These are phyloP conservation scores for Sialis lutaria DNA, from an alignment of 2,888 invertebrate genomes.

Conservation along the genomic window DNA sequence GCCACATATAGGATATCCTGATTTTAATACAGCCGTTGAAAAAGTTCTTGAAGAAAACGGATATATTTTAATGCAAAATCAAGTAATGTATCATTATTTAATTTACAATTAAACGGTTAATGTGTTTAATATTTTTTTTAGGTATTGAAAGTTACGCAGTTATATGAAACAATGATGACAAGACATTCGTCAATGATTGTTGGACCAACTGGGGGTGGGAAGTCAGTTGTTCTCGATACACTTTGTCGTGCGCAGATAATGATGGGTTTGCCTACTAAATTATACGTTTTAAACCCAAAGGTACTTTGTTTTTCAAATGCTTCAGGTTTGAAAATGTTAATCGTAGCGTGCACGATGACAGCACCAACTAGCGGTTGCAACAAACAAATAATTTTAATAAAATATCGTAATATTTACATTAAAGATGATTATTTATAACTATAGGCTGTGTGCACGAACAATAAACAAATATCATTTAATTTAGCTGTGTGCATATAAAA, in stretches of 20 bases:
- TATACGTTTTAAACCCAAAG: conserved; percentile 73
- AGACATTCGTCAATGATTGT: conserved; percentile 84
- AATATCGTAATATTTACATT: too few relatives aligned
- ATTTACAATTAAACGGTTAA: neutral
- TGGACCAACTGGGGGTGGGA: conserved; percentile 86
- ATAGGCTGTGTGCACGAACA: too few relatives aligned
- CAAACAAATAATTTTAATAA: too few relatives aligned
- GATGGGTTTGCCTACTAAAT: conserved; percentile 61
- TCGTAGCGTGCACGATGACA: too few relatives aligned
- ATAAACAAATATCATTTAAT: too few relatives aligned
- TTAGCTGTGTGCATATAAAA: too few relatives aligned
- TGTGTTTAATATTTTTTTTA: conserved; percentile 19
- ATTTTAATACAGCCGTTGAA: conserved; percentile 66
- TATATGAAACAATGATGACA: conserved; percentile 92
- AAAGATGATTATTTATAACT: too few relatives aligned
- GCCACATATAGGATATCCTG: conserved; percentile 72
- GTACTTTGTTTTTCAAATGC: conserved; percentile 21
- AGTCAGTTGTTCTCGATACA: conserved; percentile 66
- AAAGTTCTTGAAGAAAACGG: conserved; percentile 44
- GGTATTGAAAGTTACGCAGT: conserved; percentile 77
- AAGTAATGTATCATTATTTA: conserved; percentile 29
- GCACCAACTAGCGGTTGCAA: too few relatives aligned
- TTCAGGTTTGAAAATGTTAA: conserved; percentile 6
- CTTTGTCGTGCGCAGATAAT: conserved; percentile 62
- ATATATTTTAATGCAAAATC: conserved; percentile 49